phyloP scores from a whole-genome alignment of 2,888 invertebrate genomes.

The Acleris sparsana region DNA sequence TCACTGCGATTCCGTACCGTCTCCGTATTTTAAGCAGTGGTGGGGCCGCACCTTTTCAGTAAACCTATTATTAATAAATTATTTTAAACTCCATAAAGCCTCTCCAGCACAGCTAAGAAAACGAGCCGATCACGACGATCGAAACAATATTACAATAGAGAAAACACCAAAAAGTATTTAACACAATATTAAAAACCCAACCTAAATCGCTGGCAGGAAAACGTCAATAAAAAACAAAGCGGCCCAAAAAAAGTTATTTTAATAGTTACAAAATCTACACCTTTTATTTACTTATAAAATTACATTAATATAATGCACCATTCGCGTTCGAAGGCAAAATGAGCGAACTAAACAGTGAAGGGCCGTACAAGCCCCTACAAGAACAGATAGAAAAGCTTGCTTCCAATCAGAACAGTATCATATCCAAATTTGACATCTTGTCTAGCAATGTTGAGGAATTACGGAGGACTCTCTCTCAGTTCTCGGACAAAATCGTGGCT shows the following conservation, averaged over 20 bases:
- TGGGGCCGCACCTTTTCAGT: too few relatives aligned
- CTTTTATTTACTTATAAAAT: constrained; percentile 6
- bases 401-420: constrained; percentile 55
- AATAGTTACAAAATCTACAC: constrained; percentile 25
- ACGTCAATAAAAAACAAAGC: constrained; percentile 4
- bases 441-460: constrained; percentile 63
- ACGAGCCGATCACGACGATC: too few relatives aligned
- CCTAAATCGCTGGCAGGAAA: constrained; percentile 23
- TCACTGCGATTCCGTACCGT: too few relatives aligned
- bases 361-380: constrained; percentile 49
- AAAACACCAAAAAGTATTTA: background rate
- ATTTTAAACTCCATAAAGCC: too few relatives aligned
- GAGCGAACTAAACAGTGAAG: constrained; percentile 21
- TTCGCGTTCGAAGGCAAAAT: constrained; percentile 34
- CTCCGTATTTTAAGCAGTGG: too few relatives aligned
- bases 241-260: constrained; percentile 7
- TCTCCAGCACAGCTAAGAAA: too few relatives aligned
- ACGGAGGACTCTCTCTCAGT: constrained; percentile 50
- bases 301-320: constrained; percentile 35
- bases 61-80: too few relatives aligned
- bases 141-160: too few relatives aligned
- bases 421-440: constrained; percentile 62
- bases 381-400: constrained; percentile 61
- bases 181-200: constrained; percentile 17
- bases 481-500: constrained; percentile 58